Percentiles rank a stretch among this genome's conserved stretches.
Conservation (phyloP, 2,113 vertebrate species). For the Eupsittula cactorum region DNA sequence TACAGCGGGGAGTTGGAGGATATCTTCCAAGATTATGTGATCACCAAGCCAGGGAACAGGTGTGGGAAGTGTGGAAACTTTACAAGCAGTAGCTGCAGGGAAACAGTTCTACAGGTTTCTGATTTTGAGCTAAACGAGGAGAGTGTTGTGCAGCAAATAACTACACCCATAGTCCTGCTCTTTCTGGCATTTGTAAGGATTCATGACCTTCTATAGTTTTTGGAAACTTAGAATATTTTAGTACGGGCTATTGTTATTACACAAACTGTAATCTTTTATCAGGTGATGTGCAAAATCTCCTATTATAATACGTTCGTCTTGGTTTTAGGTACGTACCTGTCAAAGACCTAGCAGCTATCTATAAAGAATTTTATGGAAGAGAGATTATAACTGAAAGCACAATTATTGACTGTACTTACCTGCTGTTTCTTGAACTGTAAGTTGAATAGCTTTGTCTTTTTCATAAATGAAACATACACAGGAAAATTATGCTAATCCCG, state of each 20-base stretch:
- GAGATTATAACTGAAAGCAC: slow-evolving; percentile 66
- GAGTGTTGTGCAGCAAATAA: neutral
- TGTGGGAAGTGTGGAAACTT: neutral
- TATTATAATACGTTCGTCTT: neutral
- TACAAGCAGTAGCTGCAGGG: neutral
- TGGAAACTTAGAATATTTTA: neutral
- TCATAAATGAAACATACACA: neutral
- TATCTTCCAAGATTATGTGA: too few relatives aligned
- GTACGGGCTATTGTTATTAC: neutral
- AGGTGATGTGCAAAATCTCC: neutral
- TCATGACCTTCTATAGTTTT: neutral
- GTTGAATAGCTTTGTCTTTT: slow-evolving; percentile 4
- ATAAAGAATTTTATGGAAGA: slow-evolving; percentile 72
- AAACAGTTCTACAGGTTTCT: neutral
- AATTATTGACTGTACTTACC: slow-evolving; percentile 74
- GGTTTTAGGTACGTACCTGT: slow-evolving; percentile 77
- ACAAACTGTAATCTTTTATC: neutral
- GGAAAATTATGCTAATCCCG: neutral
- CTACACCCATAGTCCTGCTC: neutral
- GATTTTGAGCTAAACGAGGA: neutral
- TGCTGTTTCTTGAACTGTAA: slow-evolving; percentile 79
- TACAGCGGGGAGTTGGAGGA: neutral
- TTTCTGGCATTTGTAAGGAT: neutral
- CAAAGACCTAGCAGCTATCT: slow-evolving; percentile 78
- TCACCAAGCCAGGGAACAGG: neutral